Base-by-base conservation (phyloP, 2,113 vertebrate species). In the Kobus ellipsiprymnus region DNA sequence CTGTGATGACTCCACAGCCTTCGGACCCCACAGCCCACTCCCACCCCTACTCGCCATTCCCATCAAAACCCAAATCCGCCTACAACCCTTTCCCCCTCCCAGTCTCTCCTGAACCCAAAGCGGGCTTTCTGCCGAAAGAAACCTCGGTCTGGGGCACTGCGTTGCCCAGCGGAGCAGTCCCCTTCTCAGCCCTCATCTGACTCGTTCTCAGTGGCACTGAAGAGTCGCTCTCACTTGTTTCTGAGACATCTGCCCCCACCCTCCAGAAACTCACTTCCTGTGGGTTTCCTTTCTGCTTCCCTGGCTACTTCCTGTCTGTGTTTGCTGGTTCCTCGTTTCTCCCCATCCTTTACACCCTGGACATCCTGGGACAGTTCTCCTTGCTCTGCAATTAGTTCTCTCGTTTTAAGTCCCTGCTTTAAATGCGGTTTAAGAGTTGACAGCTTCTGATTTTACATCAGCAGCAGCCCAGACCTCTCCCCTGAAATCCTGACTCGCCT, bases 341-440 rank as follows among this genome's bases (percentile, higher is more conserved):
- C 9, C 59, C 29, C 59, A 44, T 3, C 17, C 15, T 25, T 27
- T 29, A 27, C 48, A 2, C 59, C 40, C 10, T 14, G 27, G 15
- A 2, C 5, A 33, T 33, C 64, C 55, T 2, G 10, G n/a, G 6
- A 13, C 0, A 23, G 29, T 23, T 44, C 44, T n/a, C 27, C 50
- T 23, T 16, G 15, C 71, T 59, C 54, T 44, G 44, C 19, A 59
- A 23, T 44, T 19, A 36, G 2, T 36, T 3, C 62, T 21, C 55
- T 52, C 23, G 33, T 40, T 71, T 71, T 0, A 23, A 54, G 46
- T 48, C 46, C 80, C 52, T 27, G 64, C n/a, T 60, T 27, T 7
- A 50, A 74, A 17, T 50, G 6, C 17, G 25, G 3, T n/a, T 55
- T 2, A 1, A 0, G 5, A 3, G 27, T 9, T 0, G 5, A 21